These are phyloP conservation scores for Actinostola sp. DNA, from an alignment of 92 coral and sea anemone species.

Conservation along the genomic window DNA sequence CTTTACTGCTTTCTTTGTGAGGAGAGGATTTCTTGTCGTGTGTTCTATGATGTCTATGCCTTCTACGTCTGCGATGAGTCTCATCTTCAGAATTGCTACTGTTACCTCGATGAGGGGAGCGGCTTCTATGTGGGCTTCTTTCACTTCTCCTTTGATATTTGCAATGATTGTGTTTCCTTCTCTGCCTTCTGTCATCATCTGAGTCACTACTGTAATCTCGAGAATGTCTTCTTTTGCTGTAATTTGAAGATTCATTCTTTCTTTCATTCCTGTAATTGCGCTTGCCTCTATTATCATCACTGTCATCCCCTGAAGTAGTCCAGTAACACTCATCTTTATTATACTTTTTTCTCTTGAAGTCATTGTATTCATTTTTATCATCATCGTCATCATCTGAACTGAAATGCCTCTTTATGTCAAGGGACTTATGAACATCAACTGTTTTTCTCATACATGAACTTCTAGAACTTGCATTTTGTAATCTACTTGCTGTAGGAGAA, in stretches of 20 bases:
- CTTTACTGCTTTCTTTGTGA: constrained; percentile 19
- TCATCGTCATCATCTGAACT: constrained; percentile 19
- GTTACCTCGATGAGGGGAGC: constrained; percentile 8
- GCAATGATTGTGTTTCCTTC: constrained; percentile 18
- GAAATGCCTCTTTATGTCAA: constrained; percentile 14
- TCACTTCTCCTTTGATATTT: constrained; percentile 28
- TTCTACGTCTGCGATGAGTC: constrained; percentile 13
- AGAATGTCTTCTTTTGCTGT: neutral
- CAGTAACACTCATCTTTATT: constrained; percentile 33
- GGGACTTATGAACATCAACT: neutral
- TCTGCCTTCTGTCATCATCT: constrained; percentile 14
- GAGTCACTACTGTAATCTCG: constrained; percentile 26
- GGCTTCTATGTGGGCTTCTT: constrained; percentile 2
- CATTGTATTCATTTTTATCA: constrained; percentile 12
- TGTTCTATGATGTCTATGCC: constrained; percentile 4
- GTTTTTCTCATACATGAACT: neutral
- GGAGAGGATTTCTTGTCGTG: constrained; percentile 8
- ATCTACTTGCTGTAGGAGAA: too few relatives aligned
- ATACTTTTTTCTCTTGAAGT: constrained; percentile 16
- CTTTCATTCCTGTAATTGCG: neutral
- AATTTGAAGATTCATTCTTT: neutral
- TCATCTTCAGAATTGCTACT: constrained; percentile 36
- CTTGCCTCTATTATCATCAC: constrained; percentile 5
- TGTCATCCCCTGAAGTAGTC: constrained; percentile 47
- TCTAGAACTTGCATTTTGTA: too few relatives aligned